These are phyloP conservation scores for Leptopterna dolabrata DNA, from an alignment of 2,888 invertebrate genomes.

Conservation along the genomic window DNA sequence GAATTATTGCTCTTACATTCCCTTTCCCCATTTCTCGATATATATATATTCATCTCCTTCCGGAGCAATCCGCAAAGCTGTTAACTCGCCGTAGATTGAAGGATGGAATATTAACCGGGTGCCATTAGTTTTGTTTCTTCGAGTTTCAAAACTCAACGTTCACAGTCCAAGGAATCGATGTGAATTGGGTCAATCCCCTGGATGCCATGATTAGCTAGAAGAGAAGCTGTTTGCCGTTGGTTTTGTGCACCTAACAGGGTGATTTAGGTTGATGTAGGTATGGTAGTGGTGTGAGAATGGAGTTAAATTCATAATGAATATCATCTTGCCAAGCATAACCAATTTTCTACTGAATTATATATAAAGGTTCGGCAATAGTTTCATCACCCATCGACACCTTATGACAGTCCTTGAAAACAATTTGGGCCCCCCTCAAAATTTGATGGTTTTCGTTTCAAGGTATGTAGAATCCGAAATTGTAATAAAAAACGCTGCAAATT, in stretches of 20 bases:
- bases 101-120: neutral
- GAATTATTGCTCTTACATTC: slow-evolving; percentile 3
- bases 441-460: no score
- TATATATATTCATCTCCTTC: slow-evolving; percentile 5
- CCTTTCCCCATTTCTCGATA: neutral
- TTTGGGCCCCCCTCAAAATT: no score
- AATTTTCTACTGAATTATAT: no score
- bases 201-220: neutral
- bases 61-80: neutral
- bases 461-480: no score
- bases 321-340: no score
- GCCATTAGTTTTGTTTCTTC: neutral
- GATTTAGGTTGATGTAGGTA: neutral
- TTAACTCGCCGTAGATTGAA: neutral
- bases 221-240: no score
- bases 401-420: no score
- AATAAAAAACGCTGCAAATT: no score
- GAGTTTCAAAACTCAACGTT: neutral
- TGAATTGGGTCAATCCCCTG: neutral
- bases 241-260: no score
- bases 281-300: neutral
- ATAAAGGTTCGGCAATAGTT: no score
- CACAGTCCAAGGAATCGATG: neutral
- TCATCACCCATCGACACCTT: no score
- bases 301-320: no score